These are phyloP conservation scores for Tetraneura akinire DNA, from an alignment of 1,140 invertebrate genomes.

Conservation along the genomic window DNA sequence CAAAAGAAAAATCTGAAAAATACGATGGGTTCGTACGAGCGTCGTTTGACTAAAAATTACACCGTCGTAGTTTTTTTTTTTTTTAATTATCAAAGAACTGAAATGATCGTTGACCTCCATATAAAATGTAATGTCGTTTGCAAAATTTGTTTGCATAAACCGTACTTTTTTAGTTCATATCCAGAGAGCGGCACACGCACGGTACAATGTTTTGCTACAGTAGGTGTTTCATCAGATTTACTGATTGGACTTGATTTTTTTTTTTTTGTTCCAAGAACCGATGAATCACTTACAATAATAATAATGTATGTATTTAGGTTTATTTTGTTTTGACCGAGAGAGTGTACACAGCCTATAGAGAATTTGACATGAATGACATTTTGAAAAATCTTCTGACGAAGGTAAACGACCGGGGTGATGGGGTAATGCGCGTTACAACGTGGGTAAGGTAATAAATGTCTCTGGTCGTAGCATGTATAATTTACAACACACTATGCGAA, in stretches of 20 bases:
- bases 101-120: constrained; percentile 27
- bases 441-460: neutral
- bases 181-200: neutral
- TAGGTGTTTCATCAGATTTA: constrained; percentile 21
- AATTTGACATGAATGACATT: neutral
- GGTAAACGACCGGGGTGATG: constrained; percentile 4
- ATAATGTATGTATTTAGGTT: constrained; percentile 5
- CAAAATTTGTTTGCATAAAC: constrained; percentile 17
- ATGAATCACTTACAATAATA: neutral
- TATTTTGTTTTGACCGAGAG: constrained; percentile 4
- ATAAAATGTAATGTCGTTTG: neutral
- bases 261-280: constrained; percentile 10
- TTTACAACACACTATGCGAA: neutral
- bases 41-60: neutral
- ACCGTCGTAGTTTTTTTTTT: too few relatives aligned
- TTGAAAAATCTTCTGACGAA: constrained; percentile 20
- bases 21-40: too few relatives aligned
- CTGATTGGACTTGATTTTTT: constrained; percentile 21
- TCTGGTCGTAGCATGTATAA: neutral
- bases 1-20: neutral
- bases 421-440: neutral
- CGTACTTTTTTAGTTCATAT: neutral
- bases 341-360: too few relatives aligned
- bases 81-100: constrained; percentile 24
- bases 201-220: constrained; percentile 25